Evolutionary conservation across 1,140 invertebrate species (phyloP).

Genomic region (Trichonephila inaurata): DNA sequence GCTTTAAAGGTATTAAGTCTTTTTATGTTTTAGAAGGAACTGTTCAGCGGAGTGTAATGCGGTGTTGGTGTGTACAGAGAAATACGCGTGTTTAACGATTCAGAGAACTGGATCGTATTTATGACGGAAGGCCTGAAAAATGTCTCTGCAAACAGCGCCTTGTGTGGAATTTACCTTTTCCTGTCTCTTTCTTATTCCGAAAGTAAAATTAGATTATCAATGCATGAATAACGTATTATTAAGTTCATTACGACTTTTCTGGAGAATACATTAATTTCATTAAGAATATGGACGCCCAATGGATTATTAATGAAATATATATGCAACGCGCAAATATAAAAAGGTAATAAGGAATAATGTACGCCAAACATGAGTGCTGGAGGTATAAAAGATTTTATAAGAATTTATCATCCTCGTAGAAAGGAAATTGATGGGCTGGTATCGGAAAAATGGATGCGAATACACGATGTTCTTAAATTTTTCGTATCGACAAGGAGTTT

Average conservation of each 20-base stretch:
- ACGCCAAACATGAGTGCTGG: too few relatives aligned
- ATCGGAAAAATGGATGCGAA: too few relatives aligned
- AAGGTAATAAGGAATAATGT: too few relatives aligned
- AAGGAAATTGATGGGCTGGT: too few relatives aligned
- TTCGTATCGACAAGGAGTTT: too few relatives aligned
- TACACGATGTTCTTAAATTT: too few relatives aligned
- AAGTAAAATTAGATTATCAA: slow-evolving; percentile 24
- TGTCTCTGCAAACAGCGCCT: not conserved
- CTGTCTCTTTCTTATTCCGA: not conserved
- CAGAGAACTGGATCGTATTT: not conserved
- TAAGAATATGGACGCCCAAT: not conserved
- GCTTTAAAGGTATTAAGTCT: slow-evolving; percentile 60
- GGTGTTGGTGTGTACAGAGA: not conserved
- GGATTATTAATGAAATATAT: not conserved
- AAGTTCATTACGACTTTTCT: not conserved
- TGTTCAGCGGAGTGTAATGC: not conserved
- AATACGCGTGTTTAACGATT: not conserved
- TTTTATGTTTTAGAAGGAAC: slow-evolving; percentile 9
- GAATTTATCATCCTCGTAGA: too few relatives aligned
- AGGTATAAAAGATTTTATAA: too few relatives aligned
- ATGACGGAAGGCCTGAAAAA: not conserved
- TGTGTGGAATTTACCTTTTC: not conserved
- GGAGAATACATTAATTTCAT: not conserved
- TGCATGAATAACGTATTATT: slow-evolving; percentile 31
- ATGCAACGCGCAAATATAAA: not conserved